Base-by-base conservation (phyloP, 2,113 vertebrate genomes). In the Artemisiospiza belli region DNA sequence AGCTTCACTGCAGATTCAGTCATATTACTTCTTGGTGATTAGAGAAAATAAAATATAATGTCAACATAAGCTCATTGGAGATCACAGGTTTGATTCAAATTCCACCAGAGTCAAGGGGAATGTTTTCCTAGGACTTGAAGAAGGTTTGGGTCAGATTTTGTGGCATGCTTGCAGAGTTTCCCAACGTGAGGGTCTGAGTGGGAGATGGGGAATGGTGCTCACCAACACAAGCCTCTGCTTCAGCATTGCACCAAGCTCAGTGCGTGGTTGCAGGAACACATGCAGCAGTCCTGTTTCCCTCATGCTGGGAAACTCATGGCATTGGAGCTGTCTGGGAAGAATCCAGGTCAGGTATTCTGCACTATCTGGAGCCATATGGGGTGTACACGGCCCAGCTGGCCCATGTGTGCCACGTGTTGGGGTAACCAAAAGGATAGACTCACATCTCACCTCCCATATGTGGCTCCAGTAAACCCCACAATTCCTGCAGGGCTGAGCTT, bases 241-340 rank as follows among this genome's bases (percentile, higher is more conserved):
- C 39, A 67, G 68, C 73, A 20, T 0, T 30, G n/a, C 68, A 87
- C n/a, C 30, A 52, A 79, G n/a, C 30, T 62, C 81, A 39, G 0
- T 2, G 6, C 0, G 1, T n/a, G 47, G 37, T n/a, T 39, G 41
- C 3, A 5, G 27, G 62, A 46, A 15, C 35, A n/a, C 15, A 51
- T 0, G 0, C 0, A 52, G 47, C 28, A n/a, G 2, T 25, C 22
- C 47, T 17, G 3, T 5, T 52, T 47, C 47, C 21, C 41, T 43
- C 12, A 16, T 62, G 41, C 46, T 57, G n/a, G 31, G 64, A 70
- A 78, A 66, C 15, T 15, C 3, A 0, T 2, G 37, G 15, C 25
- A 43, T 1, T 62, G 54, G 54, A 66, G 19, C 55, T 80, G 15
- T 19, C 25, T 74, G 75, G 30, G 61, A 82, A 57, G 46, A 51